phyloP scores from a whole-genome alignment of 1,140 invertebrate genomes.

The Probaryconus sp. region DNA sequence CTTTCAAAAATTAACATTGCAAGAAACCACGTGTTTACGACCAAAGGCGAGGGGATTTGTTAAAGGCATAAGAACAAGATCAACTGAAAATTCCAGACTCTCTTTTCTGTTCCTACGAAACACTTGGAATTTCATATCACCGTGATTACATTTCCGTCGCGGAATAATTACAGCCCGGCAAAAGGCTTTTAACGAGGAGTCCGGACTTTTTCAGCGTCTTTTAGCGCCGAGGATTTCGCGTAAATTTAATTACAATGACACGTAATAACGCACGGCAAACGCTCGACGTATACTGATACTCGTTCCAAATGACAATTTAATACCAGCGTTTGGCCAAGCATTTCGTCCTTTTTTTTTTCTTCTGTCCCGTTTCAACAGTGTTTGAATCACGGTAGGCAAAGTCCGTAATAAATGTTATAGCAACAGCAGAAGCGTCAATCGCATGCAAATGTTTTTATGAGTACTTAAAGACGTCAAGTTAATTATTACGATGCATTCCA shows the following conservation, averaged over 20 bases:
- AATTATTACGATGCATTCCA: conserved; percentile 33
- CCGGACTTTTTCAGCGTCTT: too few species aligned
- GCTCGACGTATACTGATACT: conserved; percentile 8
- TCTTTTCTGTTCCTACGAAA: too few species aligned
- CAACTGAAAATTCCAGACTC: too few species aligned
- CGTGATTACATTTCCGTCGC: too few species aligned
- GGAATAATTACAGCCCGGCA: too few species aligned
- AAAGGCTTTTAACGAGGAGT: too few species aligned
- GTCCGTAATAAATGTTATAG: conserved; percentile 19
- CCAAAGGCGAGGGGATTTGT: too few species aligned
- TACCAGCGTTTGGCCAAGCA: conserved; percentile 9
- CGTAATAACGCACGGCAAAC: conserved; percentile 11
- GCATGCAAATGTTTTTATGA: conserved; percentile 40
- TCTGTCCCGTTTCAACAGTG: conserved; percentile 14
- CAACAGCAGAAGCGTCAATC: conserved; percentile 34
- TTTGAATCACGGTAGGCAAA: conserved; percentile 5
- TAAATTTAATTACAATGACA: conserved; percentile 40
- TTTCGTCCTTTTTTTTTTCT: conserved; percentile 13
- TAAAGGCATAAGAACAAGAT: too few species aligned
- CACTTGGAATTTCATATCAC: too few species aligned
- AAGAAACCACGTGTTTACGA: too few species aligned
- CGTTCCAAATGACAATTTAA: conserved; percentile 34
- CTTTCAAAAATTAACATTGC: too few species aligned
- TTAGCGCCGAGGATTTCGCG: conserved; percentile 8
- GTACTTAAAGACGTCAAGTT: conserved; percentile 33